A percentile compares a stretch with the other conserved stretches of the same genome.
Conservation (phyloP, 2,797 vertebrate species). For the Macropus fuliginosus region DNA sequence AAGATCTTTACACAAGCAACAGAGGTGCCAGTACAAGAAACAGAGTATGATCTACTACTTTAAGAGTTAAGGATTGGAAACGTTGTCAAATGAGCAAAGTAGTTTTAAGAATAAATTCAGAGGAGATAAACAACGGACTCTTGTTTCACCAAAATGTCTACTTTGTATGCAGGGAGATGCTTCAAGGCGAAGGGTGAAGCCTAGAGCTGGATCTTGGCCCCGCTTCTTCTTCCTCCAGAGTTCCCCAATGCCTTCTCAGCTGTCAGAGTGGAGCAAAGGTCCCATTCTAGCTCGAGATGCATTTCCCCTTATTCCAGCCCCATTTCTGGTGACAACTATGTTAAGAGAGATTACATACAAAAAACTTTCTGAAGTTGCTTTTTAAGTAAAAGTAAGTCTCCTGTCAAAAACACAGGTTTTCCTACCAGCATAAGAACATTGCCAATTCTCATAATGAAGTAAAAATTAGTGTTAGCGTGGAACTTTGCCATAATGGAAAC, state of each 20-base stretch:
- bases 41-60: not conserved
- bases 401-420: not conserved
- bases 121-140: constrained; percentile 38
- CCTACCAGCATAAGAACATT: constrained; percentile 14
- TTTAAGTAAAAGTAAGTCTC: constrained; percentile 35
- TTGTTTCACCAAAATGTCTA: constrained; percentile 22
- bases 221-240: not conserved
- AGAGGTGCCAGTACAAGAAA: not conserved
- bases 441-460: constrained; percentile 43
- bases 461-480: constrained; percentile 27
- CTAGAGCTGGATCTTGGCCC: not conserved
- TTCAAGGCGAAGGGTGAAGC: constrained; percentile 45
- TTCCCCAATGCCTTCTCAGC: constrained; percentile 44
- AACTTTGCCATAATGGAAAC: constrained; percentile 13
- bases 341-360: not conserved
- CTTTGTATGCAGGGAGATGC: constrained; percentile 21
- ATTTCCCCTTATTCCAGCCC: constrained; percentile 11
- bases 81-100: constrained; percentile 16
- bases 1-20: not conserved
- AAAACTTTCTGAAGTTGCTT: constrained; percentile 49
- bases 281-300: not conserved
- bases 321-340: not conserved
- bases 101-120: constrained; percentile 28
- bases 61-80: constrained; percentile 4
- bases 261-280: not conserved